Evolutionary conservation across 2,797 vertebrate genomes (phyloP), one percentile per base, ranked within the genome.

Genomic region (Threskiornis aethiopicus): DNA sequence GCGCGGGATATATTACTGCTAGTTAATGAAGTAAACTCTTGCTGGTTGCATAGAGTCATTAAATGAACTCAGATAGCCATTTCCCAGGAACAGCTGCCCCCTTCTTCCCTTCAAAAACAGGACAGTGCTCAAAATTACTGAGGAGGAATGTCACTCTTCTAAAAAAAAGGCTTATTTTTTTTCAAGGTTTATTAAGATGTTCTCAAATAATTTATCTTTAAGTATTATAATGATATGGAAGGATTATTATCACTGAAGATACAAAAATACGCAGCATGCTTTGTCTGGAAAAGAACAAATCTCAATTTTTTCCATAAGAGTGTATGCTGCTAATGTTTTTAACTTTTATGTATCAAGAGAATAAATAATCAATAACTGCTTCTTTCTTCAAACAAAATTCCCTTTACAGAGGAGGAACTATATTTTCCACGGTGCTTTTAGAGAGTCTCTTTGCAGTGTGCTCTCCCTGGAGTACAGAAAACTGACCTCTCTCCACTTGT

Each of bases 1-100:
- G 84, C 6, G 16, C 94, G 86, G 93, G 95, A 94, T 96, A 97
- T 94, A 54, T 97, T 97, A 95, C 92, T 83, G 64, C 78, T 96
- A 93, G 90, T 97, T 98, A 97, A 98, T 96, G 91, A 96, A 97
- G 92, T 96, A 97, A 97, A 96, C 54, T 91, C 41, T 89, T 87
- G 39, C 62, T 92, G 61, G 91, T 95, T 94, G 79, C 85, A 81
- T 42, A 81, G 71, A 91, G 41, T 84, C 54, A 65, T 94, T 94
- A 93, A 94, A 82, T 0, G 15, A 95, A 83, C 76, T 95, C 93
- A 89, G 87, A 78, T 77, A 90, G 55, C 22, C 39, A 46, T 79
- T 93, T 92, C 31, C 55, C 28, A 66, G 58, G 78, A 88, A 69
- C 5, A 75, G 26, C 69, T 94, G 78, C 39, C 66, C 14, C 16